A percentile compares a stretch with the other conserved stretches of the same genome.
Evolutionary conservation across 2,797 vertebrate genomes (phyloP).

Genomic region (Taenioides sp.): DNA sequence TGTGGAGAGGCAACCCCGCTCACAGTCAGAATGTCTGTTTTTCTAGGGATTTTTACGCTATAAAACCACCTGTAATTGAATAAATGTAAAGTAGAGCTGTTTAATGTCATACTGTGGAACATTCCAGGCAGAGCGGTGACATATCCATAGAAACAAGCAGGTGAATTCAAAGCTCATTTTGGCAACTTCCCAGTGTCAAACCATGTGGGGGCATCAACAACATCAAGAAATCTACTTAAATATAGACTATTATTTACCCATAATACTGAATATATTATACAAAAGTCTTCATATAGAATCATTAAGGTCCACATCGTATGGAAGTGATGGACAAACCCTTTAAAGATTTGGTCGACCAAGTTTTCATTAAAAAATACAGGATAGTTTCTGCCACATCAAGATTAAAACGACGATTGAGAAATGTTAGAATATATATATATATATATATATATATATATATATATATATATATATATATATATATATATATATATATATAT

Average conservation of each 20-base stretch:
- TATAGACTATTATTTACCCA: constrained; percentile 2
- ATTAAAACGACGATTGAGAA: background rate
- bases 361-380: constrained; percentile 11
- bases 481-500: no score
- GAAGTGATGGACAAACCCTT: constrained; percentile 34
- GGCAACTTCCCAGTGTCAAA: constrained; percentile 20
- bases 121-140: no score
- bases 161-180: constrained; percentile 18
- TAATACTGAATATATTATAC: constrained; percentile 33
- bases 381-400: background rate
- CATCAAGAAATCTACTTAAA: constrained; percentile 7
- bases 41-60: no score
- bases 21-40: no score
- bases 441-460: no score
- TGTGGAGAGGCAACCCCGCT: no score
- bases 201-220: background rate
- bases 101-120: no score
- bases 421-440: background rate
- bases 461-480: no score
- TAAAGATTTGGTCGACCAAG: constrained; percentile 36
- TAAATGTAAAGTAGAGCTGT: no score
- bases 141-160: no score
- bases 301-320: constrained; percentile 14
- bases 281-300: constrained; percentile 38
- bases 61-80: no score